phyloP scores from a whole-genome alignment of 23 tunicate species.

The Oikopleura dioica region DNA sequence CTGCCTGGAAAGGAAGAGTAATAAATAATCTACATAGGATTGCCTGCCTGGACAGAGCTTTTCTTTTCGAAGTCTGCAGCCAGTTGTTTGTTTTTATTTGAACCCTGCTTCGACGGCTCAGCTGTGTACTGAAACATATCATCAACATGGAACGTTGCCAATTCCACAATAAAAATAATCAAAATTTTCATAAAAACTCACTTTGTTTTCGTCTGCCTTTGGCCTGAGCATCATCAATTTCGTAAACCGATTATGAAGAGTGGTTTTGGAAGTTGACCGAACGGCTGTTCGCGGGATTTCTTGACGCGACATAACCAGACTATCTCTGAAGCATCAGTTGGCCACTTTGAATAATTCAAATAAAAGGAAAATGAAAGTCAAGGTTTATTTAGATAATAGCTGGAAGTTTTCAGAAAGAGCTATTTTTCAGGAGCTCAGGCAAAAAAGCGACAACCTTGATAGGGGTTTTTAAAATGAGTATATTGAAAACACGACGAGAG shows the following conservation, averaged over 20 bases:
- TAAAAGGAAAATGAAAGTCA: too few species aligned
- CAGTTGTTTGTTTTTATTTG: background rate
- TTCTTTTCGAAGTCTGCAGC: background rate
- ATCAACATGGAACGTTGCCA: background rate
- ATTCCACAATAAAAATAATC: background rate
- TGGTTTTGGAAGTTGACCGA: background rate
- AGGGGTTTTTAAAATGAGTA: too few species aligned
- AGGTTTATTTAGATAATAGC: too few species aligned
- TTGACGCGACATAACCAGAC: too few species aligned
- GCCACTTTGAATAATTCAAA: too few species aligned
- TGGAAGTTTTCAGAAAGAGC: too few species aligned
- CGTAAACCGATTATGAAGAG: conserved; percentile 11
- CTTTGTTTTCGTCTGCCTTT: background rate
- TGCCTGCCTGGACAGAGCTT: background rate
- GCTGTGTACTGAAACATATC: background rate
- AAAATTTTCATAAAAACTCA: background rate
- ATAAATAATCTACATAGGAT: too few species aligned
- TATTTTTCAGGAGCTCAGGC: too few species aligned
- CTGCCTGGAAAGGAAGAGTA: too few species aligned
- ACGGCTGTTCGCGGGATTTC: background rate
- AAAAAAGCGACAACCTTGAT: too few species aligned
- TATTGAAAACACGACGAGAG: too few species aligned
- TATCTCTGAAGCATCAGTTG: too few species aligned
- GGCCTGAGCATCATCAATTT: background rate
- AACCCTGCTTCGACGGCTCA: background rate